Percentiles rank a stretch among this genome's conserved stretches.
Conservation (phyloP, 1,140 invertebrate genomes). For the Philopotamus ludificatus region DNA sequence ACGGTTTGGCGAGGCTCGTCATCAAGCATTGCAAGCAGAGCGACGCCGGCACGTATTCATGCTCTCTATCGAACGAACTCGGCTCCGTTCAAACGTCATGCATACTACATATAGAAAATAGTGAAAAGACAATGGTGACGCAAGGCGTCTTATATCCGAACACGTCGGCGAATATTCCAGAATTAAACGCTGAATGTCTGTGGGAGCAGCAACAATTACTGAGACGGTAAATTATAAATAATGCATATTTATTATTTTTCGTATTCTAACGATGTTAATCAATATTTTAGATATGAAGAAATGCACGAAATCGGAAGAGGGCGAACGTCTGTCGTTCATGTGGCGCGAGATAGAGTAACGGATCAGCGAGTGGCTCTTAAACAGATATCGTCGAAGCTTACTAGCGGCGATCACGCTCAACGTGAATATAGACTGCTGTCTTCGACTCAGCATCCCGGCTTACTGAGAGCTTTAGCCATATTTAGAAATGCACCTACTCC, state of each 20-base stretch:
- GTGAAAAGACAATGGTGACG: slow-evolving; percentile 48
- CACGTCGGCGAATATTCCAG: slow-evolving; percentile 39
- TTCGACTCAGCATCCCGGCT: slow-evolving; percentile 66
- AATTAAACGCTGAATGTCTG: slow-evolving; percentile 49
- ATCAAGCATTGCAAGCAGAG: slow-evolving; percentile 57
- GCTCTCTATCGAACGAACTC: slow-evolving; percentile 61
- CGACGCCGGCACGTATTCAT: slow-evolving; percentile 65
- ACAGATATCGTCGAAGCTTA: slow-evolving; percentile 65
- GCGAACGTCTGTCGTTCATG: slow-evolving; percentile 62
- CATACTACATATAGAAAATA: slow-evolving; percentile 47
- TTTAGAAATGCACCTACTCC: slow-evolving; percentile 71
- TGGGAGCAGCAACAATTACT: slow-evolving; percentile 57
- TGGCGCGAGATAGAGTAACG: slow-evolving; percentile 67
- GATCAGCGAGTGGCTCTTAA: slow-evolving; percentile 76
- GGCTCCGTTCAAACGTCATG: slow-evolving; percentile 61
- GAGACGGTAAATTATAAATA: slow-evolving; percentile 24
- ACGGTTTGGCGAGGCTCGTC: slow-evolving; percentile 54
- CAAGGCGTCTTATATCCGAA: slow-evolving; percentile 41
- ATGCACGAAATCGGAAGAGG: slow-evolving; percentile 71
- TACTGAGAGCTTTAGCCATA: slow-evolving; percentile 69
- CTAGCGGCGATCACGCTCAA: slow-evolving; percentile 57
- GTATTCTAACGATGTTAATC: background rate
- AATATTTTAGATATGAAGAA: slow-evolving; percentile 56
- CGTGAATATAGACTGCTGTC: slow-evolving; percentile 69
- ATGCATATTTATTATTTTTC: background rate